phyloP scores from a whole-genome alignment of 2,888 invertebrate genomes.

The Digitonthophagus gazella region DNA sequence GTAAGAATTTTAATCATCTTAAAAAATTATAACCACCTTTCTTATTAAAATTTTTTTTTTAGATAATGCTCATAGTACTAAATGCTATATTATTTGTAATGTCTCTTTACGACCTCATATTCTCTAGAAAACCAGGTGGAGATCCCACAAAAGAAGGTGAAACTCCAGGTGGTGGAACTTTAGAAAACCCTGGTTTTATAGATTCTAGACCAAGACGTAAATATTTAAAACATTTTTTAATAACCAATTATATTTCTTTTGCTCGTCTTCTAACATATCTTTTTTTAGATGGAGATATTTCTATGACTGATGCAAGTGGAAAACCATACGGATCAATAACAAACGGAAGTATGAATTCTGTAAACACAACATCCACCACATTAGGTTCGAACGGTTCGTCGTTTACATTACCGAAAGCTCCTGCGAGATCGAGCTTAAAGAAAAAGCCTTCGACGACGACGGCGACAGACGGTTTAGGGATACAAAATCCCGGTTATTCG shows the following conservation, averaged over 20 bases:
- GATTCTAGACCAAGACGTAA: conserved; percentile 57
- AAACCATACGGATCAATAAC: conserved; percentile 67
- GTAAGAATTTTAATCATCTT: conserved; percentile 51
- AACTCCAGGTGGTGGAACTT: conserved; percentile 68
- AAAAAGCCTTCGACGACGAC: conserved; percentile 59
- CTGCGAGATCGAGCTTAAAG: conserved; percentile 78
- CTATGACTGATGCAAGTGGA: conserved; percentile 85
- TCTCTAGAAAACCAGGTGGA: conserved; percentile 71
- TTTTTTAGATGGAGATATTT: conserved; percentile 53
- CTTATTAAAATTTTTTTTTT: conserved; percentile 43
- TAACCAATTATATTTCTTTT: conserved; percentile 28
- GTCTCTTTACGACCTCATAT: conserved; percentile 78
- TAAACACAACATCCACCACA: conserved; percentile 70
- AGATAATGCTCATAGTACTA: conserved; percentile 77
- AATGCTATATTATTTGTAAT: conserved; percentile 74
- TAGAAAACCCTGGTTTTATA: conserved; percentile 83
- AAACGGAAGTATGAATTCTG: conserved; percentile 64
- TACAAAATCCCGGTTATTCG: conserved; percentile 83
- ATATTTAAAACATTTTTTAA: not conserved
- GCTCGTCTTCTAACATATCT: not conserved
- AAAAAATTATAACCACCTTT: not conserved
- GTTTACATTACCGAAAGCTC: conserved; percentile 56
- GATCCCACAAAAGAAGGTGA: conserved; percentile 68
- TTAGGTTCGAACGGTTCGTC: conserved; percentile 59
- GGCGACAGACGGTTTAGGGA: conserved; percentile 65